Evolutionary conservation across 2,888 invertebrate species (phyloP).

Genomic region (Pantelozetes paolii): DNA sequence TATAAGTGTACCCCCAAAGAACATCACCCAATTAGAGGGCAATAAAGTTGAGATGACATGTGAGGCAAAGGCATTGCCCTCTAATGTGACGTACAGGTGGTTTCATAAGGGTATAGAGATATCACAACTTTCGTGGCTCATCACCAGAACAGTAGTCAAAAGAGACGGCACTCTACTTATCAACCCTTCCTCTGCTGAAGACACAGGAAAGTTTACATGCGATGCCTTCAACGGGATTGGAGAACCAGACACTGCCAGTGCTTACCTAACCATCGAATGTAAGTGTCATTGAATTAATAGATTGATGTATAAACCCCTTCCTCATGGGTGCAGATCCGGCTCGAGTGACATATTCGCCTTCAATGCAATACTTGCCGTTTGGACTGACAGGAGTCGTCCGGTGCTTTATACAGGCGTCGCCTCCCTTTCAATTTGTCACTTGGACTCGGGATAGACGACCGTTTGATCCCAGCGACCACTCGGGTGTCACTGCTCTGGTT

Average conservation of each 20-base stretch:
- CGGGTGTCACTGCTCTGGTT: slow-evolving; percentile 88
- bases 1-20: slow-evolving; percentile 89
- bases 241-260: slow-evolving; percentile 88
- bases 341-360: slow-evolving; percentile 90
- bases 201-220: slow-evolving; percentile 91
- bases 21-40: slow-evolving; percentile 89
- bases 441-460: slow-evolving; percentile 95
- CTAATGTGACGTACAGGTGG: slow-evolving; percentile 82
- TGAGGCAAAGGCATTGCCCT: slow-evolving; percentile 85
- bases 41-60: slow-evolving; percentile 91
- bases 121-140: slow-evolving; percentile 57
- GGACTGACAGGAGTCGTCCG: slow-evolving; percentile 78
- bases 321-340: slow-evolving; percentile 97
- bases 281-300: too few species aligned
- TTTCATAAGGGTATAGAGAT: slow-evolving; percentile 72
- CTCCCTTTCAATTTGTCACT: slow-evolving; percentile 87
- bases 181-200: slow-evolving; percentile 87
- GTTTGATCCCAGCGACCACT: slow-evolving; percentile 85
- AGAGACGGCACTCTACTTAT: slow-evolving; percentile 86
- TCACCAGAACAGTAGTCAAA: slow-evolving; percentile 58
- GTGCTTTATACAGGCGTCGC: slow-evolving; percentile 95
- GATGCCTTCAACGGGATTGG: slow-evolving; percentile 96
- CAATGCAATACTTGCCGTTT: slow-evolving; percentile 88
- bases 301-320: too few species aligned
- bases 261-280: slow-evolving; percentile 97